A percentile compares a stretch with the other conserved stretches of the same genome.
These are phyloP conservation scores for Agrypnia vestita DNA, from an alignment of 1,140 invertebrate genomes.

Conservation along the genomic window DNA sequence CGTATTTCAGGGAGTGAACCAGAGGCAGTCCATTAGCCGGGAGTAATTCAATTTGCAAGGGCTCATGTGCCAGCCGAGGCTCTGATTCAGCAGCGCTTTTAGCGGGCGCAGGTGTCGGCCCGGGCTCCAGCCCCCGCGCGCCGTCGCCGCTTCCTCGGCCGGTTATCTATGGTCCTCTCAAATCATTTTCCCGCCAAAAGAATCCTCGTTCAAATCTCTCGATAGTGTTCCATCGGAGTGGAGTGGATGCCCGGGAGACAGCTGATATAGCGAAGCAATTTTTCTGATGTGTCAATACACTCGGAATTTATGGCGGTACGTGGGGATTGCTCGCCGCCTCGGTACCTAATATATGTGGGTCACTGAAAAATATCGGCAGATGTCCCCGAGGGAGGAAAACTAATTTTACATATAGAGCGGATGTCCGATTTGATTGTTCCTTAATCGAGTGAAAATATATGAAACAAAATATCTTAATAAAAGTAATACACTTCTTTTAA, in stretches of 20 bases:
- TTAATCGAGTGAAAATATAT: too few species aligned
- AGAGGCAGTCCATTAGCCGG: constrained; percentile 44
- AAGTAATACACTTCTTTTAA: too few species aligned
- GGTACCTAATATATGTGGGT: background rate
- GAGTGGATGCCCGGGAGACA: constrained; percentile 40
- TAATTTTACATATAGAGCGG: too few species aligned
- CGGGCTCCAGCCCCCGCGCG: constrained; percentile 10
- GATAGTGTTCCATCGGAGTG: constrained; percentile 44
- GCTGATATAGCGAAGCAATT: constrained; percentile 27
- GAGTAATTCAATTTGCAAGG: constrained; percentile 58
- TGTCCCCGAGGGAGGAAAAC: too few species aligned
- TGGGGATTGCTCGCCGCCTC: constrained; percentile 29
- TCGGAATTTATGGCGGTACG: constrained; percentile 15
- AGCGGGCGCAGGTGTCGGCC: constrained; percentile 57
- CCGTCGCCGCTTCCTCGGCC: background rate
- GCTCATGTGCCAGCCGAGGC: constrained; percentile 55
- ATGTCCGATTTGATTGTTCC: too few species aligned
- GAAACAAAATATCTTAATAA: too few species aligned
- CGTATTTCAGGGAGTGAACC: constrained; percentile 28
- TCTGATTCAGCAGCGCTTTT: constrained; percentile 62
- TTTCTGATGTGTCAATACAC: constrained; percentile 45
- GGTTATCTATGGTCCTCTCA: constrained; percentile 32
- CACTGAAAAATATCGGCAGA: background rate
- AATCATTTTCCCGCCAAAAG: constrained; percentile 42
- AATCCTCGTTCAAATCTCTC: constrained; percentile 50